These are phyloP conservation scores for Carettochelys insculpta DNA, from an alignment of 2,113 vertebrate genomes.

Conservation along the genomic window DNA sequence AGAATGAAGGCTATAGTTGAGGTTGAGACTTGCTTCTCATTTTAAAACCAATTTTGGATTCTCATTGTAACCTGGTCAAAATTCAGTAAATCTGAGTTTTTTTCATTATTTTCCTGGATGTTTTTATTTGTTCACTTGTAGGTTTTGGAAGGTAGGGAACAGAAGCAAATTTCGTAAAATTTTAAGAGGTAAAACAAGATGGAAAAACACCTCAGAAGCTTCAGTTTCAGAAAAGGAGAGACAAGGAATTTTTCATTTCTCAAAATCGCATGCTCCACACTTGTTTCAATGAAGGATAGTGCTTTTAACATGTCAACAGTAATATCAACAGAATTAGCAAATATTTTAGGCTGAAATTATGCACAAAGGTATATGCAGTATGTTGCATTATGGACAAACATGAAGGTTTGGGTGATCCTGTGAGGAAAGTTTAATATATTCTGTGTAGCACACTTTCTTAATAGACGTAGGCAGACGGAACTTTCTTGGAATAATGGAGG, in stretches of 20 bases:
- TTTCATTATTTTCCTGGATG: not conserved
- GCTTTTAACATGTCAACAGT: not conserved
- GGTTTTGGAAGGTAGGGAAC: not conserved
- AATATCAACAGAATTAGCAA: not conserved
- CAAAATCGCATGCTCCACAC: not conserved
- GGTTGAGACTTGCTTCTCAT: not conserved
- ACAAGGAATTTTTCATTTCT: not conserved
- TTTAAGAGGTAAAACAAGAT: not conserved
- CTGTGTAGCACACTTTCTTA: conserved; percentile 23
- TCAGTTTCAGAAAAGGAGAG: not conserved
- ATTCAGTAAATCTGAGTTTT: not conserved
- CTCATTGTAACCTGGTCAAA: not conserved
- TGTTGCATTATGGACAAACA: not conserved
- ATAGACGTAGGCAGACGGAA: conserved; percentile 28
- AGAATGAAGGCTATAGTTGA: not conserved
- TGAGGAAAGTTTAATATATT: not conserved
- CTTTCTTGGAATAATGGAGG: not conserved
- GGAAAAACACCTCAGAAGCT: not conserved
- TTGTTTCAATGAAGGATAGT: not conserved
- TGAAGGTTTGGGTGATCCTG: not conserved
- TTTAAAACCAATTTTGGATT: not conserved
- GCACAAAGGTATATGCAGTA: accelerated
- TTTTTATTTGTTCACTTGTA: not conserved
- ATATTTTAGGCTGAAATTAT: not conserved
- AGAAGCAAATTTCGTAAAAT: not conserved